These are phyloP conservation scores for Drosophila mayaguana DNA, from an alignment of 2,888 invertebrate species.

Conservation along the genomic window DNA sequence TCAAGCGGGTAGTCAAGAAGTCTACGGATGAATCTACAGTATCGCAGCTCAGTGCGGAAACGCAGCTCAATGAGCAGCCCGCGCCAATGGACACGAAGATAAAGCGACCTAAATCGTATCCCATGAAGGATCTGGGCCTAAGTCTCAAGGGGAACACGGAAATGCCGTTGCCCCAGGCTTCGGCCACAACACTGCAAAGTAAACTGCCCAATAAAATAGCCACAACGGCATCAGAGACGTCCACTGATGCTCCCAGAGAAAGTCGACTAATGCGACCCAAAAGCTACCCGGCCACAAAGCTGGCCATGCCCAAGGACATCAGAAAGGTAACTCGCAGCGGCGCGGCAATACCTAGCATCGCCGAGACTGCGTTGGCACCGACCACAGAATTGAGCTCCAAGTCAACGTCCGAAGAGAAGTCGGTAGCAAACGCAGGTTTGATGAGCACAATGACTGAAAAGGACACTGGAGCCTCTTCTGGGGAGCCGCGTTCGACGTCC, in stretches of 20 bases:
- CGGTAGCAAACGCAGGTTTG: constrained; percentile 57
- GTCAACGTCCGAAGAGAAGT: constrained; percentile 74
- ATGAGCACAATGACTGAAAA: constrained; percentile 46
- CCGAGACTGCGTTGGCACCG: constrained; percentile 27
- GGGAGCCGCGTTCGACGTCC: constrained; percentile 65
- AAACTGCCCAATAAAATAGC: constrained; percentile 60
- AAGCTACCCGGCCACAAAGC: constrained; percentile 86
- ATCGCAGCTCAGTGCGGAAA: constrained; percentile 19
- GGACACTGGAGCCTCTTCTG: constrained; percentile 61
- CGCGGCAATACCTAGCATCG: constrained; percentile 62
- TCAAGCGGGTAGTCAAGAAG: constrained; percentile 81
- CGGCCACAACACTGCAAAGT: constrained; percentile 28
- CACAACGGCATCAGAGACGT: constrained; percentile 20
- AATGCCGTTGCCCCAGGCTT: constrained; percentile 28
- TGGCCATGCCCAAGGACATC: constrained; percentile 83
- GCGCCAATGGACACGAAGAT: constrained; percentile 85
- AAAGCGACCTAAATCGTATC: constrained; percentile 87
- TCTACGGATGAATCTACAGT: constrained; percentile 49
- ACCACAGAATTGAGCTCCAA: constrained; percentile 45
- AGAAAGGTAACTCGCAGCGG: constrained; percentile 77
- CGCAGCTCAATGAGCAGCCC: constrained; percentile 55
- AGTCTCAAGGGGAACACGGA: constrained; percentile 49
- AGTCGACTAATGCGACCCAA: constrained; percentile 86
- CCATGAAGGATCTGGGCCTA: constrained; percentile 84
- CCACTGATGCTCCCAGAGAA: constrained; percentile 59